These are phyloP conservation scores for Caenorhabditis sp. DNA, from an alignment of 2,888 invertebrate species.

Conservation along the genomic window DNA sequence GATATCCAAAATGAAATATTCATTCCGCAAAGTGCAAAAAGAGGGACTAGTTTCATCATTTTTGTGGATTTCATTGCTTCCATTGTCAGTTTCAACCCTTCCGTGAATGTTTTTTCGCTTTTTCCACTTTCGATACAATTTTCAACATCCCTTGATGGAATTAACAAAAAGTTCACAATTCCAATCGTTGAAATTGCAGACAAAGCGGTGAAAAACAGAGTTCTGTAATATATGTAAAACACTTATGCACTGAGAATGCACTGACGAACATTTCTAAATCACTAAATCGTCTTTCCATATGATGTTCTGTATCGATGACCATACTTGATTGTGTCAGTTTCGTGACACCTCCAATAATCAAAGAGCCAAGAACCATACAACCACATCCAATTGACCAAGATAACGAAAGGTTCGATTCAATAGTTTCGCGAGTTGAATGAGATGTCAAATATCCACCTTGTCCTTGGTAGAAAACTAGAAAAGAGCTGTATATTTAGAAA, in stretches of 20 bases:
- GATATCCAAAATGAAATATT: constrained; percentile 49
- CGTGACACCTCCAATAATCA: constrained; percentile 22
- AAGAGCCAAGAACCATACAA: constrained; percentile 34
- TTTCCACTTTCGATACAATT: constrained; percentile 41
- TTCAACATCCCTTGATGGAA: constrained; percentile 41
- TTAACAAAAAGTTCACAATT: constrained; percentile 35
- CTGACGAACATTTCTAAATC: constrained; percentile 34
- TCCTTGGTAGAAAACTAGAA: constrained; percentile 48
- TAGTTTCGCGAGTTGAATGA: constrained; percentile 46
- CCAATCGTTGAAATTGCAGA: constrained; percentile 26
- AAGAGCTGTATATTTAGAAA: no score
- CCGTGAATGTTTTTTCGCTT: constrained; percentile 13
- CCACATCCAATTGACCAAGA: constrained; percentile 46
- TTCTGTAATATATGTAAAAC: no score
- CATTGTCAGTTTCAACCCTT: constrained; percentile 17
- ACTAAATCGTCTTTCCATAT: constrained; percentile 25
- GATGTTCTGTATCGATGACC: constrained; percentile 5
- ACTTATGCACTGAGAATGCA: no score
- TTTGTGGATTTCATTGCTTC: constrained; percentile 16
- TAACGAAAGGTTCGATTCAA: constrained; percentile 43
- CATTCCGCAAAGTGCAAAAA: constrained; percentile 38
- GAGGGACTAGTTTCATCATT: constrained; percentile 35
- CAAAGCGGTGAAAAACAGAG: no score
- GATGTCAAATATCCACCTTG: constrained; percentile 48
- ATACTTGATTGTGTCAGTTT: constrained; percentile 1